Percentiles rank a stretch among this genome's conserved stretches.
Evolutionary conservation across 2,113 vertebrate species (phyloP).

Genomic region (Pyrgilauda ruficollis): DNA sequence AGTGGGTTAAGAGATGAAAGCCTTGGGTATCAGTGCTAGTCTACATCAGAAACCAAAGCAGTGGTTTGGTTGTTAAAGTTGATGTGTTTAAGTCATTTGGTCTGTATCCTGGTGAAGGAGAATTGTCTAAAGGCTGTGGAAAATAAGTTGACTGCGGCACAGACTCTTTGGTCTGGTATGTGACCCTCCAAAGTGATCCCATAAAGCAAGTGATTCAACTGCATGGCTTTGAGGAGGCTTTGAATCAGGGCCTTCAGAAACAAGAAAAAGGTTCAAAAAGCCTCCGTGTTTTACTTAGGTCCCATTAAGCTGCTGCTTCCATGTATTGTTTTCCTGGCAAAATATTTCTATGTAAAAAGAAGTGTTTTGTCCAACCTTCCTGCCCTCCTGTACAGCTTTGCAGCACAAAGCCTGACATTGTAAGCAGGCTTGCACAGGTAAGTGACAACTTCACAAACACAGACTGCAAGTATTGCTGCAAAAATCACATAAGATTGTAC

Average conservation of each 20-base stretch:
- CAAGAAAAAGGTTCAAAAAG: neutral
- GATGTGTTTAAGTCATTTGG: neutral
- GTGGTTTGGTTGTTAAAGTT: neutral
- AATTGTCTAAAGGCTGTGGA: neutral
- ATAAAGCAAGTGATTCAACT: neutral
- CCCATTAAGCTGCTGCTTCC: neutral
- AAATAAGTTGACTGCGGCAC: neutral
- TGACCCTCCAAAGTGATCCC: neutral
- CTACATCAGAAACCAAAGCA: neutral
- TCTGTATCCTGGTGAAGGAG: neutral
- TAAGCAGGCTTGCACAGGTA: neutral
- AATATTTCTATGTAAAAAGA: neutral
- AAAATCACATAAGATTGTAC: neutral
- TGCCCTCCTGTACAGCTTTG: neutral
- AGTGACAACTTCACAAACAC: neutral
- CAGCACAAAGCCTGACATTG: neutral
- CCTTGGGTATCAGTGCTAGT: neutral
- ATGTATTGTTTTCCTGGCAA: constrained; percentile 16
- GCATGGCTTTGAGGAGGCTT: neutral
- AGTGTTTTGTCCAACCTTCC: neutral
- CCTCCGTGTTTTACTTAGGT: neutral
- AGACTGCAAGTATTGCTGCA: neutral
- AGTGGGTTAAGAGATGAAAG: neutral
- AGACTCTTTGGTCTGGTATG: neutral
- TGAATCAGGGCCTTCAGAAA: neutral